phyloP scores from a whole-genome alignment of 2,888 invertebrate genomes.

The Aspidapion aeneum region DNA sequence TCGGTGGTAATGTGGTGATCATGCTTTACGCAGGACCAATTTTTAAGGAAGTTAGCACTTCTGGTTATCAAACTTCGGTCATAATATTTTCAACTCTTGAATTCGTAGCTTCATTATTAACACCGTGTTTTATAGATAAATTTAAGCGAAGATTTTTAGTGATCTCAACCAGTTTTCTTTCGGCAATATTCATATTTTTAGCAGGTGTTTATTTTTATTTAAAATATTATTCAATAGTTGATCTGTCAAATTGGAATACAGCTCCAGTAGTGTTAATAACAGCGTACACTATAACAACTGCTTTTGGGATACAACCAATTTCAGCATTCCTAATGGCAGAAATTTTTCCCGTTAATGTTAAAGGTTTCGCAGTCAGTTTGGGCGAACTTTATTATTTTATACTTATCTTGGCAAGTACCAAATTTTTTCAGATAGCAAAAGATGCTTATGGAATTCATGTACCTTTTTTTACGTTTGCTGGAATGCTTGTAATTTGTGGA shows the following conservation, averaged over 20 bases:
- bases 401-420: conserved; percentile 49
- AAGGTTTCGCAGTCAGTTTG: conserved; percentile 57
- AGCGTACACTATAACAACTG: conserved; percentile 50
- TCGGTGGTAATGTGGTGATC: conserved; percentile 61
- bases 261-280: conserved; percentile 51
- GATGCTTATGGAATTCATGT: conserved; percentile 59
- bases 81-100: conserved; percentile 53
- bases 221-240: conserved; percentile 42
- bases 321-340: conserved; percentile 54
- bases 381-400: conserved; percentile 53
- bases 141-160: conserved; percentile 54
- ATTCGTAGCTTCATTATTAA: conserved; percentile 49
- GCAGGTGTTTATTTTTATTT: conserved; percentile 50
- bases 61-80: conserved; percentile 44
- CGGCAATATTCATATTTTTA: conserved; percentile 45
- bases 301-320: conserved; percentile 53
- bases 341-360: conserved; percentile 54
- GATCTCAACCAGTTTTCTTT: conserved; percentile 50
- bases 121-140: conserved; percentile 56
- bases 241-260: conserved; percentile 43
- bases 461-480: conserved; percentile 62
- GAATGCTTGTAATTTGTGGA: conserved; percentile 58
- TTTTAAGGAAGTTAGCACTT: conserved; percentile 45
- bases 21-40: conserved; percentile 58
- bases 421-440: conserved; percentile 52